Percentiles rank a stretch among this genome's conserved stretches.
phyloP scores from a whole-genome alignment of 2,797 vertebrate genomes.

The Poeciliopsis presidionis region DNA sequence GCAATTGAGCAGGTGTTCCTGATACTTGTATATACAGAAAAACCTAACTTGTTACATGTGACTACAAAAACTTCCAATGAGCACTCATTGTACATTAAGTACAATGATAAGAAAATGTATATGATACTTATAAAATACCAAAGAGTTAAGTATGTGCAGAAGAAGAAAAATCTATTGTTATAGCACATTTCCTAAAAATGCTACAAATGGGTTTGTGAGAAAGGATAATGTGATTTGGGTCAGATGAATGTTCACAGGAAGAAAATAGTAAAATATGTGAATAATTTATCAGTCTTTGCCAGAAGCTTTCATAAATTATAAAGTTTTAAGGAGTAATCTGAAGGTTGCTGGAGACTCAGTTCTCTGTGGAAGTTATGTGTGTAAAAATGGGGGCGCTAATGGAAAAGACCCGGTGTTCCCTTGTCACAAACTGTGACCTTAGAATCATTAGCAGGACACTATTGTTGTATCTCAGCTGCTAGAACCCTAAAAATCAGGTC shows the following conservation, averaged over 20 bases:
- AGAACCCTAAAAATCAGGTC: not conserved
- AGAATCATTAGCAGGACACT: slow-evolving; percentile 6
- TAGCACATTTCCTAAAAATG: not conserved
- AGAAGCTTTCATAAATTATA: slow-evolving; percentile 3
- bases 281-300: not conserved
- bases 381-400: not conserved
- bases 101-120: not conserved
- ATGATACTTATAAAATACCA: not conserved
- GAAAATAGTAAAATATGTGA: slow-evolving; percentile 6
- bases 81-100: no score
- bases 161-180: not conserved
- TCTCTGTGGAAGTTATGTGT: not conserved
- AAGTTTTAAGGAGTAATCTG: not conserved
- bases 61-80: not conserved
- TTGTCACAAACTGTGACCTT: slow-evolving; percentile 5
- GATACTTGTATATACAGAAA: not conserved
- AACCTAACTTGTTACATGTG: not conserved
- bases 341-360: not conserved
- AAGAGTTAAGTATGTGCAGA: not conserved
- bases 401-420: not conserved
- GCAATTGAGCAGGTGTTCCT: not conserved
- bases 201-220: not conserved
- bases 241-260: not conserved
- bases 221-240: not conserved
- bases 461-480: not conserved